Evolutionary conservation across 2,113 vertebrate genomes (phyloP), one percentile per base, ranked within the genome.

Genomic region (Eudyptes chrysolophus): DNA sequence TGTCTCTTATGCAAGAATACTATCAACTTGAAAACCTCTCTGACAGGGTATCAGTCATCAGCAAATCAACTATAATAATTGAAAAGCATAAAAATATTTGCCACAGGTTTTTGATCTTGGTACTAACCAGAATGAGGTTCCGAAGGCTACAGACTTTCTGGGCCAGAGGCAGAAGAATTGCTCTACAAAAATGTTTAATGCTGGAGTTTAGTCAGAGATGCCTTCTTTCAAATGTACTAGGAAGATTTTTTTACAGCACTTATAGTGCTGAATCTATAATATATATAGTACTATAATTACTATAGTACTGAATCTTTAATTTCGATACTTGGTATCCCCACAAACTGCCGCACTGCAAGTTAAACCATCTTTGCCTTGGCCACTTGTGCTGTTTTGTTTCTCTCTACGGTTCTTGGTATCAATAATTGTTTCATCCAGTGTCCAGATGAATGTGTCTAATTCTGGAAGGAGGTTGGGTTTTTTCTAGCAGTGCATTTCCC

Each of bases 381-480:
- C 49, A 48, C 22, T 22, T 70, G 36, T 75, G 48, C 46, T 93
- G 58, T 26, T 89, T 79, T 66, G n/a, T 44, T 87, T 87, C 24
- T 87, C 78, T 89, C 44, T 89, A 27, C 26, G 44, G 52, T 58
- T 77, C 17, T 69, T 58, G 14, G 62, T 80, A 55, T 52, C 6
- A 2, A 64, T 69, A 87, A 76, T 36, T 0, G 6, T 84, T 95
- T 84, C 36, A 58, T 29, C 77, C 80, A 69, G 5, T 38, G 42
- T 84, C 61, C 54, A 92, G 74, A 94, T n/a, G 65, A 95, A 89
- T 25, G 57, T 42, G 30, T 79, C 91, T 96, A 89, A 96, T 94
- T 95, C 74, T 95, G 81, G 95, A 96, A 92, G 38, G 25, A 97
- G 34, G 15, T n/a, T 48, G 93, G 76, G 83, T 57, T 95, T 96